A percentile compares a stretch with the other conserved stretches of the same genome.
phyloP scores from a whole-genome alignment of 2,888 invertebrate species.

The Hecatera dysodea region DNA sequence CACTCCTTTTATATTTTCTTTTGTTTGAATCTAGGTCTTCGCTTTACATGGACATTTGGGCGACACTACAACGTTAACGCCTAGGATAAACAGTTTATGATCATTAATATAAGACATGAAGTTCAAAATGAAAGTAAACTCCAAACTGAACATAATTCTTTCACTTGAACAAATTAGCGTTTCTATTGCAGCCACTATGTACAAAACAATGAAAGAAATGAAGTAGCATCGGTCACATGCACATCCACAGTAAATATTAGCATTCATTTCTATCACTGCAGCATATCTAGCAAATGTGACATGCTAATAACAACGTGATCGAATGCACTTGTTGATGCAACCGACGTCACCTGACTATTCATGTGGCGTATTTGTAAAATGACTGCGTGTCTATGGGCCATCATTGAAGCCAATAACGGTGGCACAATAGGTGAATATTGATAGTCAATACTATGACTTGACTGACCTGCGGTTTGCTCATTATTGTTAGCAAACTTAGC shows the following conservation, averaged over 20 bases:
- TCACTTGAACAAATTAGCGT: too few species aligned
- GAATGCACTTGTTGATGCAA: constrained; percentile 38
- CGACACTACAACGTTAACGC: not conserved
- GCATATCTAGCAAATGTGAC: not conserved
- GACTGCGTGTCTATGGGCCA: constrained; percentile 34
- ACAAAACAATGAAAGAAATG: constrained; percentile 15
- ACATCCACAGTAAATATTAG: constrained; percentile 29
- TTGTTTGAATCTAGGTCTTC: not conserved
- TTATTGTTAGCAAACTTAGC: constrained; percentile 15
- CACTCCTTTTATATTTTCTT: not conserved
- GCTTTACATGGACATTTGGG: not conserved
- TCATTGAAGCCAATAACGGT: constrained; percentile 44
- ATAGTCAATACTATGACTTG: constrained; percentile 30
- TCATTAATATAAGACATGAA: not conserved
- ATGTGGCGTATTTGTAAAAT: constrained; percentile 39
- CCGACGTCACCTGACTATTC: constrained; percentile 48
- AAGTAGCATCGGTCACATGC: constrained; percentile 12
- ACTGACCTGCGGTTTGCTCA: constrained; percentile 27
- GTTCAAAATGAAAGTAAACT: not conserved
- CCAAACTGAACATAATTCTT: not conserved
- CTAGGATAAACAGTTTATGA: not conserved
- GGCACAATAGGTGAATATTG: constrained; percentile 54
- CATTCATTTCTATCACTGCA: constrained; percentile 11
- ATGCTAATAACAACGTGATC: constrained; percentile 45
- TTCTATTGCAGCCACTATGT: not conserved